Conservation (phyloP, 2,113 vertebrate species). For the Ciconia maguari region DNA sequence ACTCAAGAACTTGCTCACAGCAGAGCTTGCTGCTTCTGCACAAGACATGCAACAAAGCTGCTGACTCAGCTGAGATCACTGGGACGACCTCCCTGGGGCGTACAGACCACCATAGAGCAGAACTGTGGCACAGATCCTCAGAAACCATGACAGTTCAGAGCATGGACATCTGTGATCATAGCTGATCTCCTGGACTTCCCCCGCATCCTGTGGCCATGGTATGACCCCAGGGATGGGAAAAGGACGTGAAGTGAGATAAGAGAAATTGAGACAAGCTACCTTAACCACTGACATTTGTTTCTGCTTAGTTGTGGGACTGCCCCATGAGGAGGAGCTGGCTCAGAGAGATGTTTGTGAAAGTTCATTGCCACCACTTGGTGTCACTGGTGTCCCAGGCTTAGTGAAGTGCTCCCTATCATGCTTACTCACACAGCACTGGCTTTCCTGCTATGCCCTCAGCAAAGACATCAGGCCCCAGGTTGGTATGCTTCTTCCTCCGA, state of each 20-base stretch:
- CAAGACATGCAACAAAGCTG: neutral
- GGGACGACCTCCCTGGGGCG: constrained; percentile 31
- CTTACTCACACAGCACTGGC: neutral
- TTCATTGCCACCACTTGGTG: constrained; percentile 14
- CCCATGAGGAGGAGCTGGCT: neutral
- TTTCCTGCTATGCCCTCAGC: constrained; percentile 68
- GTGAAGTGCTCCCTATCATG: neutral
- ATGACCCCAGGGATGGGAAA: constrained; percentile 43
- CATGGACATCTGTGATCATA: neutral
- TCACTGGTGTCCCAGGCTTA: neutral
- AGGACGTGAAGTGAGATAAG: neutral
- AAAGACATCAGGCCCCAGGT: constrained; percentile 45
- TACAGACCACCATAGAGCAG: constrained; percentile 61
- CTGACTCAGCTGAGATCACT: constrained; percentile 71
- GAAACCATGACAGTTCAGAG: constrained; percentile 65
- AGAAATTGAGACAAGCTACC: neutral
- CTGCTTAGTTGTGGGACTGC: neutral
- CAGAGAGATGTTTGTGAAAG: neutral
- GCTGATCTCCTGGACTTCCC: constrained; percentile 66
- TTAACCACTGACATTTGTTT: neutral
- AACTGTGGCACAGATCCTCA: constrained; percentile 42
- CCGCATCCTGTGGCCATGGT: constrained; percentile 69
- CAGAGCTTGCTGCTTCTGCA: neutral
- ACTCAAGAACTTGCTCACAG: neutral
- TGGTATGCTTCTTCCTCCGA: constrained; percentile 48